Percentiles rank a stretch among this genome's conserved stretches.
Evolutionary conservation across 2,888 invertebrate species (phyloP).

Genomic region (Trichogramma dendrolimi): DNA sequence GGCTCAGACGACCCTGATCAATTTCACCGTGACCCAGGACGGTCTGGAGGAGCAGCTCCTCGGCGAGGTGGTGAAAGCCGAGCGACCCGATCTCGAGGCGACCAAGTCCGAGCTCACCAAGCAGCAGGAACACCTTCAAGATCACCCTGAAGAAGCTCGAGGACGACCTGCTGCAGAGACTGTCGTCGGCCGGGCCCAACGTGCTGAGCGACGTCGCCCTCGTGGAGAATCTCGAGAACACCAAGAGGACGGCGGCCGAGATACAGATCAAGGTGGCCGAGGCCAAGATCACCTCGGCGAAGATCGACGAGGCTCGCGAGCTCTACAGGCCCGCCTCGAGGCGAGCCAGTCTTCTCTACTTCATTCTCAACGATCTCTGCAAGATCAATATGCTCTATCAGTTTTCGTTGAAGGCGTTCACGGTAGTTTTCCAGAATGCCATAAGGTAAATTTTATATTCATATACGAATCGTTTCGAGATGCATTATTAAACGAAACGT

Average conservation of each 20-base stretch:
- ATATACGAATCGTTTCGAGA: neutral
- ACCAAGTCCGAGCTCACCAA: slow-evolving; percentile 79
- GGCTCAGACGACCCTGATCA: slow-evolving; percentile 91
- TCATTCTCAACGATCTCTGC: slow-evolving; percentile 85
- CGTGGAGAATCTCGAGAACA: slow-evolving; percentile 88
- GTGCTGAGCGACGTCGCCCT: slow-evolving; percentile 85
- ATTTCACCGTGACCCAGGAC: slow-evolving; percentile 91
- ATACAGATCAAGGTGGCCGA: slow-evolving; percentile 83
- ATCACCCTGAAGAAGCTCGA: slow-evolving; percentile 87
- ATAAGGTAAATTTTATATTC: slow-evolving; percentile 52
- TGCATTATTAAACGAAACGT: neutral
- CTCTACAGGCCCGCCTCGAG: slow-evolving; percentile 81
- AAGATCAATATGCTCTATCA: slow-evolving; percentile 94
- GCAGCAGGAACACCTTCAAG: slow-evolving; percentile 89
- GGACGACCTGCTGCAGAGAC: slow-evolving; percentile 78
- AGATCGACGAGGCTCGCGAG: slow-evolving; percentile 89
- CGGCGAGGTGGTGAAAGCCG: slow-evolving; percentile 89
- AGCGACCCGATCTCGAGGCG: slow-evolving; percentile 84
- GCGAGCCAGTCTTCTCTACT: slow-evolving; percentile 85
- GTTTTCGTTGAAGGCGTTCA: slow-evolving; percentile 91
- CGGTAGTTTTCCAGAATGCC: slow-evolving; percentile 84
- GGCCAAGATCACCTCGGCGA: slow-evolving; percentile 77
- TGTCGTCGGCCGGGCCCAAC: slow-evolving; percentile 88
- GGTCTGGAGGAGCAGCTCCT: slow-evolving; percentile 90
- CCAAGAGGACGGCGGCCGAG: slow-evolving; percentile 87